Evolutionary conservation across 2,888 invertebrate genomes (phyloP), one percentile per base, ranked within the genome.

Genomic region (Mythimna impura): DNA sequence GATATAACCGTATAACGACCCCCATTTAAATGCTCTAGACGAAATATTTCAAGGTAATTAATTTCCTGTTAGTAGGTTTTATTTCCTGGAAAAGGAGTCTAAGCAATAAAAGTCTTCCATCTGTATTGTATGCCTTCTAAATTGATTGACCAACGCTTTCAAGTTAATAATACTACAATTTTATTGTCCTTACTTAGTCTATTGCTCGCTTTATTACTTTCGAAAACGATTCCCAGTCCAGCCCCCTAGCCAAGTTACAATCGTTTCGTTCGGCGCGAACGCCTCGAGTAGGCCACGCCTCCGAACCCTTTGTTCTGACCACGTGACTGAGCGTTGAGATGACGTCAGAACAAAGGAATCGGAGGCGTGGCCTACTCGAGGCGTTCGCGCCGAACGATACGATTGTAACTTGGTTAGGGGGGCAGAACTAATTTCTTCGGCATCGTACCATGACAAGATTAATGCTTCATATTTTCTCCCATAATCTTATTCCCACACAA

Each of bases 401-500:
- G n/a, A n/a, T n/a, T n/a, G n/a, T n/a, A n/a, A n/a, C n/a, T n/a
- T n/a, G n/a, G n/a, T n/a, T n/a, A n/a, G n/a, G n/a, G n/a, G n/a
- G n/a, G n/a, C n/a, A n/a, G 17, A 40, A 57, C 34, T 54, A 57
- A 57, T 62, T 72, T 71, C 47, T 36, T 10, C 40, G 5, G n/a
- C 73, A 52, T 1, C 50, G 2, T 43, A 50, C 17, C 61, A 25
- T 55, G 17, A 9, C 47, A 73, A 62, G 62, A 52, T 43, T 34
- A 78, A 62, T 73, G 73, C 50, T 65, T 50, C 80, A 30, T 47
- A 81, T 77, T 63, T 80, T 66, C 75, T 22, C 14, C n/a, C 43
- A 36, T 64, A 80, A 74, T 80, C 64, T 63, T 54, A 67, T 81
- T 70, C 63, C 36, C 40, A 70, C 55, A 79, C 36, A 73, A 73